Base-by-base conservation (phyloP, 1,140 invertebrate species). In the Psix sp. region DNA sequence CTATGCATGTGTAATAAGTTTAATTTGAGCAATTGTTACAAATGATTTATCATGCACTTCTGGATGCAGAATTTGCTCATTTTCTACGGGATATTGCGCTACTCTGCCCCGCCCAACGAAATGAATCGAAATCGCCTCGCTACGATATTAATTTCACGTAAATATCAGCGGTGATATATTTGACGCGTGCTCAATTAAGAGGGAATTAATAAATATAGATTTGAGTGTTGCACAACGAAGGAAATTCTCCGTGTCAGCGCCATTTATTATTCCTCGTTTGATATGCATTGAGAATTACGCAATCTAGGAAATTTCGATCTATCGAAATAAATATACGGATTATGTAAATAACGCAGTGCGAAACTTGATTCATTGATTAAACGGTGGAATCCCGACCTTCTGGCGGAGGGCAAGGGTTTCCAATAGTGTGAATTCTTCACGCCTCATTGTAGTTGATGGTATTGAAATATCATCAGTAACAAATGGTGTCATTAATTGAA, bases 301-400 rank as follows among this genome's bases (percentile, higher is more conserved):
- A 71, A 71, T 42, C 57, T 16, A 35, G 57, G 26, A 63, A 71
- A 63, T 63, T 71, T 71, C 51, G 67, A 70, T 56, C 56, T 31
- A 33, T 35, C 4, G 36, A 56, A 62, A 70, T 56, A 42, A 36
- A 70, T 70, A 29, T 35, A 15, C 33, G 48, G 56, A 54, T 70
- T 54, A 70, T 70, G 56, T 42, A 70, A 70, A 70, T 52, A 29
- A n/a, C 39, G 9, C 48, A 52, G 14, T 9, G 21, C 39, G 29
- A 29, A 38, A 48, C 46, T 39, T 14, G 18, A 13, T 7, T n/a
- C 26, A 1, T 24, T 4, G 21, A 24, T 2, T 7, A 29, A 29
- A 29, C n/a, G n/a, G 20, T 1, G n/a, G n/a, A n/a, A n/a, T n/a
- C n/a, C n/a, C n/a, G n/a, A n/a, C n/a, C n/a, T n/a, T n/a, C n/a